A percentile compares a stretch with the other conserved stretches of the same genome.
These are phyloP conservation scores for Hemicrepidius hirtus DNA, from an alignment of 2,888 invertebrate genomes.

Conservation along the genomic window DNA sequence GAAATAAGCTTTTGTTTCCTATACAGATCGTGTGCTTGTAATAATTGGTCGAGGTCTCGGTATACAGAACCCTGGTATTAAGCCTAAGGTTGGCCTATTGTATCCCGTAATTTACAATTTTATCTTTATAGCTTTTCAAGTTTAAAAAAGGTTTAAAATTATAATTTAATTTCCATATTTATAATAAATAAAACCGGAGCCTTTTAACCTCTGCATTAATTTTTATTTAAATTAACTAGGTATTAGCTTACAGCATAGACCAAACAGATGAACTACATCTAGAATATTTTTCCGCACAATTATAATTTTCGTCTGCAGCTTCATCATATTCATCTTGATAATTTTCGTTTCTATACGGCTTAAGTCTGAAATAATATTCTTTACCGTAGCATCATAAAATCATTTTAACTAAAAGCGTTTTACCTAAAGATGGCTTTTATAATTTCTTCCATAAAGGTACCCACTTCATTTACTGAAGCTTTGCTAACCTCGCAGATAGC, in stretches of 20 bases:
- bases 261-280: conserved; percentile 68
- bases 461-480: conserved; percentile 71
- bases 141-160: no score
- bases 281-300: conserved; percentile 72
- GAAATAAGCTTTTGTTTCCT: no score
- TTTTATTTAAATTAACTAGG: background rate
- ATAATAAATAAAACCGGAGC: no score
- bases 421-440: conserved; percentile 80
- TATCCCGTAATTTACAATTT: no score
- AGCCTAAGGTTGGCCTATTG: no score
- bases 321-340: conserved; percentile 71
- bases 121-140: no score
- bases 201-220: no score
- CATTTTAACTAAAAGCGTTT: conserved; percentile 63
- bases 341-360: conserved; percentile 67
- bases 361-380: conserved; percentile 70
- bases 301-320: conserved; percentile 68
- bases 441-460: conserved; percentile 80
- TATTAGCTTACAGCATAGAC: conserved; percentile 42
- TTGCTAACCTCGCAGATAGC: conserved; percentile 79
- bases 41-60: no score
- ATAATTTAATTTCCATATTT: no score
- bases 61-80: no score
- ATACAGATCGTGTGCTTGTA: no score
- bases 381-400: background rate